Evolutionary conservation across 2,797 vertebrate species (phyloP), one percentile per base, ranked within the genome.

Genomic region (Amniataba percoides): DNA sequence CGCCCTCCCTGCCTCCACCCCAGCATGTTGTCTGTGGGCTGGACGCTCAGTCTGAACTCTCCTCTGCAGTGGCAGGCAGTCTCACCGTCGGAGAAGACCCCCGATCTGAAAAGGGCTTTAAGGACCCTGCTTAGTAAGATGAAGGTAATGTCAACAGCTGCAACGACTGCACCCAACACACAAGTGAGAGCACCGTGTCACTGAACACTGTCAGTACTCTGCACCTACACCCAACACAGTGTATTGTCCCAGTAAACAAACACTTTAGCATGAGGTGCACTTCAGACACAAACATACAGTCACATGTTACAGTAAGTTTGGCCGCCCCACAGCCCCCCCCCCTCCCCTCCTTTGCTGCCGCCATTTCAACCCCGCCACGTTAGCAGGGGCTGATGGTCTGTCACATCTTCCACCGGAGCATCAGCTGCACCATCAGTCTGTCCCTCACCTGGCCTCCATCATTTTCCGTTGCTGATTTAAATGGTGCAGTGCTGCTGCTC

Each of bases 51-150:
- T 95, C 56, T 95, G 89, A 87, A 94, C 94, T 95, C 93, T 95
- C 94, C 94, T 96, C 93, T 93, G 87, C 94, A 95, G 95, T 96
- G 95, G 95, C 95, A 95, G 94, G 94, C 95, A 5, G 95, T 95
- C 81, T 96, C 95, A 19, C 95, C 95, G 57, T 95, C 95, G 94
- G 95, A 96, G 95, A 96, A 96, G 95, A 96, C 95, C 90, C 95
- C 95, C 77, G 95, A 96, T 94, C 94, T 96, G 94, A 96, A 96
- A 95, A 95, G 95, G 93, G 95, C 95, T 81, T 95, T 96, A 95
- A 94, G 95, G 95, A 96, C 94, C 89, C 93, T 96, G 90, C 95
- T 96, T 95, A 96, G 95, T 96, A 96, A 96, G 89, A 96, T 96
- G 94, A 96, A 96, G 95, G 95, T 96, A 96, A 96, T 85, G 92